These are phyloP conservation scores for Meiosimyza decipiens DNA, from an alignment of 2,888 invertebrate genomes.

Conservation along the genomic window DNA sequence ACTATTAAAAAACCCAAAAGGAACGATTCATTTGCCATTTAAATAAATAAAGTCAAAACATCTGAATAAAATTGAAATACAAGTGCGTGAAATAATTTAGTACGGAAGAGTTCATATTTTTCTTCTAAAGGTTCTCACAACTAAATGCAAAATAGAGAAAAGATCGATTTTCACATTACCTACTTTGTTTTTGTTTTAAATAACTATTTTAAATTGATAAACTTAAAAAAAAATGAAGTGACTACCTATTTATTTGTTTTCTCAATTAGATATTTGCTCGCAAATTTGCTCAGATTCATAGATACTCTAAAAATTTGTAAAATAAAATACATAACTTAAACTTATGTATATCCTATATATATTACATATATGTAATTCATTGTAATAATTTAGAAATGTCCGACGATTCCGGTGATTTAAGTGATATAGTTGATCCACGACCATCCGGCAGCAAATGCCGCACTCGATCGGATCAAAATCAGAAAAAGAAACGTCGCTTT, in stretches of 20 bases:
- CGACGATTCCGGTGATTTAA: constrained; percentile 54
- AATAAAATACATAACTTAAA: constrained; percentile 16
- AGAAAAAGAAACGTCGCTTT: constrained; percentile 59
- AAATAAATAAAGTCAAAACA: constrained; percentile 27
- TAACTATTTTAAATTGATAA: constrained; percentile 2
- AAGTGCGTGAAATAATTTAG: constrained; percentile 43
- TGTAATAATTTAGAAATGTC: constrained; percentile 49
- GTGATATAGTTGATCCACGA: constrained; percentile 51
- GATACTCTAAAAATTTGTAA: constrained; percentile 14
- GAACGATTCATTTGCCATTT: constrained; percentile 35
- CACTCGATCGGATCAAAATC: constrained; percentile 37
- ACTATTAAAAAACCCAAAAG: constrained; percentile 42
- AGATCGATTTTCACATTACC: not conserved
- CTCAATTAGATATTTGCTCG: not conserved
- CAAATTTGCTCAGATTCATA: constrained; percentile 10
- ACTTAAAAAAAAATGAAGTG: constrained; percentile 16
- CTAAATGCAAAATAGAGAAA: not conserved
- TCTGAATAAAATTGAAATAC: constrained; percentile 35
- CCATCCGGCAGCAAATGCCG: constrained; percentile 49
- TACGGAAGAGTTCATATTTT: no score
- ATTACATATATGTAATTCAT: constrained; percentile 46
- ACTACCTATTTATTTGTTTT: not conserved
- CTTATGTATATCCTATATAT: constrained; percentile 47
- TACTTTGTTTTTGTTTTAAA: constrained; percentile 3
- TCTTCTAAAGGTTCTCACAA: constrained; percentile 3